Evolutionary conservation across 2,113 vertebrate species (phyloP), one percentile per base, ranked within the genome.

Genomic region (Athene noctua): DNA sequence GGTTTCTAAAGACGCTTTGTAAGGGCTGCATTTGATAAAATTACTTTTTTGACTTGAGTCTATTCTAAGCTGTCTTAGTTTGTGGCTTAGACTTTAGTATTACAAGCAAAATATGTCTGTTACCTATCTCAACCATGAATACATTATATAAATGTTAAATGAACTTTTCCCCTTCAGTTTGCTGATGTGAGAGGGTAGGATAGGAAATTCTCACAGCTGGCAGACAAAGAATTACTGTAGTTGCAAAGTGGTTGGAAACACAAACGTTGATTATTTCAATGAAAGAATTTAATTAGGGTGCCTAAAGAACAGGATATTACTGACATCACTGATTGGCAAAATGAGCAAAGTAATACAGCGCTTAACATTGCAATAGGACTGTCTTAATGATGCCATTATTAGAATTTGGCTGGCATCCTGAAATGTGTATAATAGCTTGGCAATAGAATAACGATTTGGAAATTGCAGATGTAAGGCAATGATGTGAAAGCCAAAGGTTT

Each of bases 171-270:
- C 95, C 95, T 92, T 80, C 49, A 47, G 59, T 97, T 97, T 96
- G 88, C 94, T 97, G 96, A 95, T 98, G 97, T 96, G 96, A 98
- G 97, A 97, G 88, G 66, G 85, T 91, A 96, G 93, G 96, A 87
- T 97, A 98, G 91, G 96, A 98, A 97, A 97, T 98, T 98, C 98
- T 98, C 97, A 98, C 98, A 98, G 98, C 97, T 98, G 97, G 94
- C 73, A 96, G 82, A 98, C 97, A 98, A 98, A 98, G 97, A 97
- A 97, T 96, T 97, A 92, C 96, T 98, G 96, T 98, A 96, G 97
- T 95, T 96, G 96, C 81, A 95, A 97, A 96, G 96, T 94, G 95
- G 88, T 93, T 98, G 85, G 85, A 95, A 97, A 96, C 95, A 98
- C 96, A 97, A 98, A 97, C 96, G 97, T 97, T 97, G 98, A 97